Evolutionary conservation across 2,888 invertebrate genomes (phyloP).

Genomic region (Tachina fera): DNA sequence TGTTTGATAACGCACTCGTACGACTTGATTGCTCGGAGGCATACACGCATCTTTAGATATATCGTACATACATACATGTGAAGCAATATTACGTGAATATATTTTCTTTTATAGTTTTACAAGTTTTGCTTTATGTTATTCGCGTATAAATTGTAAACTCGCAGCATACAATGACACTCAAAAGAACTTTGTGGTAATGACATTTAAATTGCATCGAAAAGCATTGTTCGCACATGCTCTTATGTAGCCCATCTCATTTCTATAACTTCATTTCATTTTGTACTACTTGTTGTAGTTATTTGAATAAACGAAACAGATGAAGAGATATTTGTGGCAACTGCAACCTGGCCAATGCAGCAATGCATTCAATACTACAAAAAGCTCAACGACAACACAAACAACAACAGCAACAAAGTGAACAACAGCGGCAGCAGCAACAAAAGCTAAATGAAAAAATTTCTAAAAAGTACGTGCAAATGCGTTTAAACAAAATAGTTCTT

Average conservation of each 20-base stretch:
- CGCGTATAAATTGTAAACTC: conserved; percentile 3
- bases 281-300: not conserved
- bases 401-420: not conserved
- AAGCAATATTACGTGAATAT: conserved; percentile 3
- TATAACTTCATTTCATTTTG: conserved; percentile 34
- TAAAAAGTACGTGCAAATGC: conserved; percentile 70
- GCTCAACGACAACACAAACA: conserved; percentile 25
- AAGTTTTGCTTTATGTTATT: not conserved
- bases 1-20: conserved; percentile 38
- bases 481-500: conserved; percentile 70
- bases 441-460: conserved; percentile 10
- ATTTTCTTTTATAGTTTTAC: not conserved
- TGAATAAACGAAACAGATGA: conserved; percentile 49
- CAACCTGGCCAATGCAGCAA: conserved; percentile 33
- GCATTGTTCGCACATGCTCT: conserved; percentile 70
- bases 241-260: conserved; percentile 27
- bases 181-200: conserved; percentile 75
- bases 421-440: not conserved
- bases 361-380: conserved; percentile 30
- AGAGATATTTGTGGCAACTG: conserved; percentile 29
- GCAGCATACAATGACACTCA: conserved; percentile 64
- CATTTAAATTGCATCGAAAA: conserved; percentile 75
- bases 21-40: conserved; percentile 35
- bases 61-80: not conserved
- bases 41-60: conserved; percentile 28